Evolutionary conservation across 1,140 invertebrate genomes (phyloP), one percentile per base, ranked within the genome.

Genomic region (fruit fly (Drosophila melanogaster)): DNA sequence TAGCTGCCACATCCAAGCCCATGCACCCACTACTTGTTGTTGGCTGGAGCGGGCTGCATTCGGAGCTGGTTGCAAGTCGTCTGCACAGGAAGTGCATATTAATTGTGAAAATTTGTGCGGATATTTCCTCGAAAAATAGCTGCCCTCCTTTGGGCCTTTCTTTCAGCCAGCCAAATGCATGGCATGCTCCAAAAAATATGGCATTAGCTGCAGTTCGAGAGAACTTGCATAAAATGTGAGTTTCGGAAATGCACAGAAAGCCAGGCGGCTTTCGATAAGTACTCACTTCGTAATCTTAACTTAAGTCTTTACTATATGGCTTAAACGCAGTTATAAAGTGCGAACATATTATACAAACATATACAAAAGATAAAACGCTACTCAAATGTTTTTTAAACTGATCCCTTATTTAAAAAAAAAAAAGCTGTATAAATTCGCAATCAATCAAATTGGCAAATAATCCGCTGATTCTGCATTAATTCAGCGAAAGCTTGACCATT

Each of bases 31-130:
- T 62, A 64, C 57, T 73, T 70, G 78, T 58, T 62, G 49, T 49
- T 67, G 60, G 17, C 30, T 22, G 12, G 17, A 1, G 12, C 0
- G 19, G 47, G 71, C 51, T 86, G 81, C 83, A 87, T 77, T 78
- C 58, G 46, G 50, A 67, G 81, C 66, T 79, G 70, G 58, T 58
- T 77, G 83, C 79, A 89, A 87, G 84, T 87, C 84, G 84, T 87
- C 84, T 87, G 84, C 84, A 87, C 85, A 79, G 84, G 84, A 87
- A 87, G 84, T 80, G 84, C 84, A 87, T 87, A 87, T 87, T 87
- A 87, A 87, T 87, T 87, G 84, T 87, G 84, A 87, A 87, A 87
- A 87, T 87, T 87, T 87, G 84, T 87, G 79, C 56, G 72, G 72
- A 53, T 87, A 87, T 87, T 87, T 87, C 84, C 83, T 83, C 76